These are phyloP conservation scores for Suillia variegata DNA, from an alignment of 2,888 invertebrate genomes.

Conservation along the genomic window DNA sequence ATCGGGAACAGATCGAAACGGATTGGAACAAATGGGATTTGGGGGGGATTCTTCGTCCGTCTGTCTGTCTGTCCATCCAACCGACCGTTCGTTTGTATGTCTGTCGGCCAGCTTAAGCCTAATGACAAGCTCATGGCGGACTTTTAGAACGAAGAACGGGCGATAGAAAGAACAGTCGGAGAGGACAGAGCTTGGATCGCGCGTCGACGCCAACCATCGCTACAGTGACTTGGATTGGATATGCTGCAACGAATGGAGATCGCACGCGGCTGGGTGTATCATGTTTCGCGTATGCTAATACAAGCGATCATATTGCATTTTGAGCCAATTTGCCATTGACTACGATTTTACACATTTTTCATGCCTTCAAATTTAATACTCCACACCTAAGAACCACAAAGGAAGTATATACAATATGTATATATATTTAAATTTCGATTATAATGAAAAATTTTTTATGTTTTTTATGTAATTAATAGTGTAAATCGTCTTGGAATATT, in stretches of 20 bases:
- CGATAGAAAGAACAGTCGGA: neutral
- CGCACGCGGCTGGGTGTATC: constrained; percentile 4
- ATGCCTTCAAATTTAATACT: too few species aligned
- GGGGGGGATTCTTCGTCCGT: too few species aligned
- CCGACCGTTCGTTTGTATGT: too few species aligned
- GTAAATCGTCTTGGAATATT: too few species aligned
- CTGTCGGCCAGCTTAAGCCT: neutral
- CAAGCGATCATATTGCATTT: constrained; percentile 13
- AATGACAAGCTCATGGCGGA: neutral
- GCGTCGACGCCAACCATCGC: neutral
- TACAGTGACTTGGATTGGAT: neutral
- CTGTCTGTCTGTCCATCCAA: too few species aligned
- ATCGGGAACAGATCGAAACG: constrained; percentile 10
- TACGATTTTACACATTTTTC: too few species aligned
- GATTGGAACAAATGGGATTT: constrained; percentile 15
- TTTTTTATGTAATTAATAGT: too few species aligned
- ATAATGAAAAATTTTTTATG: too few species aligned
- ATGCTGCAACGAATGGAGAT: neutral
- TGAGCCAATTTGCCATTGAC: constrained; percentile 25
- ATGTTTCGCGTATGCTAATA: constrained; percentile 10
- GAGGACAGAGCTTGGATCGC: too few species aligned
- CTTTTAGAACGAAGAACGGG: neutral
- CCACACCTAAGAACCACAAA: too few species aligned
- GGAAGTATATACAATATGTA: too few species aligned
- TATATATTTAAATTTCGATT: too few species aligned